Percentiles rank a stretch among this genome's conserved stretches.
Conservation (phyloP, 2,888 invertebrate species). For the Lasioglossum lativentre region DNA sequence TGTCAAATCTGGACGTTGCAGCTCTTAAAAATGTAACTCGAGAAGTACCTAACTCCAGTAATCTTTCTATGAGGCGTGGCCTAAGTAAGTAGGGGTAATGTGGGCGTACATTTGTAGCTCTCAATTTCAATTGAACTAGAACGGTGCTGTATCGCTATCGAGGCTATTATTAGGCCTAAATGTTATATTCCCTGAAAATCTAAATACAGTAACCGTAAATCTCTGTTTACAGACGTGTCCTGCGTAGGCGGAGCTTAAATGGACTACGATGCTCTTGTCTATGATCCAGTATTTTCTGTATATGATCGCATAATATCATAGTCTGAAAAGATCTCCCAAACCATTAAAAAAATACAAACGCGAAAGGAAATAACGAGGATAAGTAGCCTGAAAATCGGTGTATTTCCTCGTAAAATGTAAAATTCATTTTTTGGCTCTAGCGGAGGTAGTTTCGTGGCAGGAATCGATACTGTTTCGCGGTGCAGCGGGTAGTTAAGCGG, state of each 20-base stretch:
- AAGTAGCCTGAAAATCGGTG: neutral
- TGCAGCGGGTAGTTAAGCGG: neutral
- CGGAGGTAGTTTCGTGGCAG: neutral
- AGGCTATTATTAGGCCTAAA: no score
- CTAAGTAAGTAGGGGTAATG: no score
- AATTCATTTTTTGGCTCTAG: neutral
- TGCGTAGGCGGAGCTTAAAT: neutral
- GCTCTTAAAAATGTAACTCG: neutral
- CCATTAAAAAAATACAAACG: neutral
- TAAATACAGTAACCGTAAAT: no score
- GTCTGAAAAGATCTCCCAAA: neutral
- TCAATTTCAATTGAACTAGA: no score
- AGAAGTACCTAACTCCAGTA: neutral
- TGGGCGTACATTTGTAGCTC: no score
- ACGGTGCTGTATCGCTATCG: no score
- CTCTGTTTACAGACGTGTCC: no score
- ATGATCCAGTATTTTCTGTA: neutral
- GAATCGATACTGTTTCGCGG: conserved; percentile 18
- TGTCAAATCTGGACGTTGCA: neutral
- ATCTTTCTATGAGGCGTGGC: no score
- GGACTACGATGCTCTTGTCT: no score
- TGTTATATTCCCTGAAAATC: no score
- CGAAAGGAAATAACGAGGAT: neutral
- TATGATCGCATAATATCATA: neutral
- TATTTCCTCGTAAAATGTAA: neutral